These are phyloP conservation scores for Cassiopea xamachana DNA, from an alignment of 30 jellyfish, hydroid and myxozoan genomes.

Conservation along the genomic window DNA sequence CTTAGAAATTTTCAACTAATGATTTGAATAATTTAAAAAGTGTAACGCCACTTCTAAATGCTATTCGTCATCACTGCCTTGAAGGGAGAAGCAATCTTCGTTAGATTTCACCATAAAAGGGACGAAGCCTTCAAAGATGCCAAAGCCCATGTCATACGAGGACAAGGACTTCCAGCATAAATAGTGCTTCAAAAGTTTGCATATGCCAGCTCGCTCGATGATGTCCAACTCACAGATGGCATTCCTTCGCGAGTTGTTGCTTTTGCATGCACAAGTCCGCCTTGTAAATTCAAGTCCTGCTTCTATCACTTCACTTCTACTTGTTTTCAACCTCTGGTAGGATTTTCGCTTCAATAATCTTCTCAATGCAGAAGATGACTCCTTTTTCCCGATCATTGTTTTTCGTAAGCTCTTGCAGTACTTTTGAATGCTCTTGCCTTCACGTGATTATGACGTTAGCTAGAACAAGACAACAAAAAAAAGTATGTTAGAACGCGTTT, in stretches of 20 bases:
- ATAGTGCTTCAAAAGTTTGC: conserved; percentile 41
- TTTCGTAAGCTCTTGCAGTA: too few relatives aligned
- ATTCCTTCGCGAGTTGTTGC: conserved; percentile 33
- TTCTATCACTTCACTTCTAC: conserved; percentile 28
- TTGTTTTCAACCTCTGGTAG: conserved; percentile 4
- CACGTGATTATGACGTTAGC: too few relatives aligned
- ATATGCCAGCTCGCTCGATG: conserved; percentile 51
- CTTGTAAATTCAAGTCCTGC: conserved; percentile 64
- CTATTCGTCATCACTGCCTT: too few relatives aligned
- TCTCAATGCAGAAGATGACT: background rate
- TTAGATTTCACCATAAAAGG: background rate
- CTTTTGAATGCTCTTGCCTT: too few relatives aligned
- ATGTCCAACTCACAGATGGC: conserved; percentile 65
- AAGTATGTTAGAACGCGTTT: too few relatives aligned
- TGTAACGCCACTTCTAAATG: too few relatives aligned
- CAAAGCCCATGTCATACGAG: conserved; percentile 46
- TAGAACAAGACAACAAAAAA: too few relatives aligned
- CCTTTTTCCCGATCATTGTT: conserved; percentile 15
- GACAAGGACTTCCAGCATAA: conserved; percentile 52
- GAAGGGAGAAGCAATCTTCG: background rate
- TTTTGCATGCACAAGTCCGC: conserved; percentile 16
- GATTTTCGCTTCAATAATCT: conserved; percentile 35
- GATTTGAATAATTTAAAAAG: too few relatives aligned
- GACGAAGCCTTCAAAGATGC: conserved; percentile 47
- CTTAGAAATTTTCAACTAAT: too few relatives aligned